Conservation (phyloP, 2,888 invertebrate species). For the Agrenia bidenticulata region DNA sequence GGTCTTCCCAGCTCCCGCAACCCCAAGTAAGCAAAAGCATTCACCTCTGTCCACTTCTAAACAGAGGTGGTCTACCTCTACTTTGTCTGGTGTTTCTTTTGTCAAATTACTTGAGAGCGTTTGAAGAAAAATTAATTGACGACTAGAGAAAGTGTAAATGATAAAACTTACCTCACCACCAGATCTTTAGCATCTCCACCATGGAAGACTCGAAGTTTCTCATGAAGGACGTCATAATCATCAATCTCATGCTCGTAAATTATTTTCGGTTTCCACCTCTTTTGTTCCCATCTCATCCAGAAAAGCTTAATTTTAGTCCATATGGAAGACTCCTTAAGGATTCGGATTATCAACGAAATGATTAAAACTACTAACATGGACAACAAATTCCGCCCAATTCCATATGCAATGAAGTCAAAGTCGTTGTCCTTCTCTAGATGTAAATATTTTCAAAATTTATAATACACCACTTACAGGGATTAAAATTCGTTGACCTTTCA, state of each 20-base stretch:
- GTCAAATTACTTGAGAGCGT: constrained; percentile 27
- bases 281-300: not conserved
- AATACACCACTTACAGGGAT: too few relatives aligned
- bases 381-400: constrained; percentile 26
- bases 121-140: not conserved
- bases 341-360: constrained; percentile 14
- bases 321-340: constrained; percentile 23
- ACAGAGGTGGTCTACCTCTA: constrained; percentile 24
- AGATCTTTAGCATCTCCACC: too few relatives aligned
- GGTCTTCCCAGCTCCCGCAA: constrained; percentile 20
- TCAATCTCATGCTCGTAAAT: constrained; percentile 24
- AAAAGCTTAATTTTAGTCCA: constrained; percentile 9
- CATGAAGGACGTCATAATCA: constrained; percentile 31
- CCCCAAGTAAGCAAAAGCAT: constrained; percentile 33
- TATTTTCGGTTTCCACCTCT: constrained; percentile 2
- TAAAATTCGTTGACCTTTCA: too few relatives aligned
- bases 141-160: not conserved
- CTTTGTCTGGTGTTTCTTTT: constrained; percentile 16
- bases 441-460: not conserved
- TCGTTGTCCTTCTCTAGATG: constrained; percentile 6
- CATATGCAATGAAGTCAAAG: constrained; percentile 23
- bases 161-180: constrained; percentile 20
- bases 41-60: constrained; percentile 28
- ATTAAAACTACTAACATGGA: not conserved
- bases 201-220: constrained; percentile 18